phyloP scores from a whole-genome alignment of 1,140 invertebrate species.

The Lepidurus apus region DNA sequence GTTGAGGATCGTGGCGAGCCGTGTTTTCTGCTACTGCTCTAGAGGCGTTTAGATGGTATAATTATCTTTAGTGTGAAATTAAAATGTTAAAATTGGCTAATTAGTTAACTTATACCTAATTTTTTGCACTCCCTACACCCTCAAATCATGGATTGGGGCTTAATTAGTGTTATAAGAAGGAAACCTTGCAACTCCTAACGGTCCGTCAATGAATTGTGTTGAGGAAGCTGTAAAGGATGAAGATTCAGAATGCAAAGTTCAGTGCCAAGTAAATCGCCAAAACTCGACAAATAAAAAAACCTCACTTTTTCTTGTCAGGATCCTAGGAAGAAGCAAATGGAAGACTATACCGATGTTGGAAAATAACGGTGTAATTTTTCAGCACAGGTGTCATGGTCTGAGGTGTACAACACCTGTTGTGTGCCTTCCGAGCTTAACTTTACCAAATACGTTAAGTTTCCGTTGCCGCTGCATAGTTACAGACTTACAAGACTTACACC shows the following conservation, averaged over 20 bases:
- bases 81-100: not conserved
- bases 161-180: not conserved
- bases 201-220: not conserved
- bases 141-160: not conserved
- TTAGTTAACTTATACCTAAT: not conserved
- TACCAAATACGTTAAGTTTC: not conserved
- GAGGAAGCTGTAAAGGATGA: not conserved
- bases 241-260: not conserved
- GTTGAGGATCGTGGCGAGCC: too few relatives aligned
- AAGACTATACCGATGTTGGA: not conserved
- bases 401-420: not conserved
- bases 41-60: too few relatives aligned
- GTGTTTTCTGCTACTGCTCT: too few relatives aligned
- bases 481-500: not conserved
- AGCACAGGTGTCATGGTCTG: conserved; percentile 17
- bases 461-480: not conserved
- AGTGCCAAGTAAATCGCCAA: not conserved
- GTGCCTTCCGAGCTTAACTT: not conserved
- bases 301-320: not conserved
- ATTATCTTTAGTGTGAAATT: too few relatives aligned
- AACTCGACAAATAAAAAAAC: not conserved
- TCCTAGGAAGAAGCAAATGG: not conserved
- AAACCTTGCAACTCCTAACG: not conserved
- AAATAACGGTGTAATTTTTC: conserved; percentile 1
- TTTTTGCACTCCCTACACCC: not conserved